phyloP scores from a whole-genome alignment of 1,140 invertebrate genomes.

The Piezodorus guildinii region DNA sequence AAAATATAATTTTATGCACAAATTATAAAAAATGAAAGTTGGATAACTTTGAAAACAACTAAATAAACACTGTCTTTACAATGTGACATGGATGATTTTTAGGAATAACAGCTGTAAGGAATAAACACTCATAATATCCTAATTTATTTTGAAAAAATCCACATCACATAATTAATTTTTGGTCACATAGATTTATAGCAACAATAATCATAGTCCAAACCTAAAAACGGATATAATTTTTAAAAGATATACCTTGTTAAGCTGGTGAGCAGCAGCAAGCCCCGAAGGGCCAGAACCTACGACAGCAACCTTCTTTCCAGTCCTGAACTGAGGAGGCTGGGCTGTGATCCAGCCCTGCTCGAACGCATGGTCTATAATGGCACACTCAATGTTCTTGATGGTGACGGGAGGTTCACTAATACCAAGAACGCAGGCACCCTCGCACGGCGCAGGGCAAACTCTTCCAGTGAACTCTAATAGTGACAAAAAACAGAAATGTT shows the following conservation, averaged over 20 bases:
- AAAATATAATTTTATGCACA: too few relatives aligned
- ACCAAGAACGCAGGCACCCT: constrained; percentile 93
- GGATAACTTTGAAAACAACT: too few relatives aligned
- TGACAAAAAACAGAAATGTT: constrained; percentile 21
- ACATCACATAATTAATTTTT: too few relatives aligned
- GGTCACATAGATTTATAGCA: too few relatives aligned
- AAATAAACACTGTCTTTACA: too few relatives aligned
- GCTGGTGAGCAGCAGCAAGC: constrained; percentile 89
- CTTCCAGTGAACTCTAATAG: constrained; percentile 89
- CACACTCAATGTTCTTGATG: constrained; percentile 98
- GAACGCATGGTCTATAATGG: constrained; percentile 97
- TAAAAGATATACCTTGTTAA: constrained; percentile 66
- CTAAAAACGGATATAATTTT: too few relatives aligned
- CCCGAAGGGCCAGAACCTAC: constrained; percentile 93
- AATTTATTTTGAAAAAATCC: too few relatives aligned
- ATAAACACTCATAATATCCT: too few relatives aligned
- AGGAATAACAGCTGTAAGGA: too few relatives aligned
- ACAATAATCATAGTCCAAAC: too few relatives aligned
- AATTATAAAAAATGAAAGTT: too few relatives aligned
- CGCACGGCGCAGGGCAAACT: constrained; percentile 97
- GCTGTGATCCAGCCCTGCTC: constrained; percentile 91
- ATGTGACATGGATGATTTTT: too few relatives aligned
- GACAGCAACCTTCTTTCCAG: constrained; percentile 80
- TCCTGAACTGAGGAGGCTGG: constrained; percentile 56
- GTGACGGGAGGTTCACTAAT: constrained; percentile 94